A percentile compares a stretch with the other conserved stretches of the same genome.
Evolutionary conservation across 2,888 invertebrate genomes (phyloP).

Genomic region (Fragum sueziense): DNA sequence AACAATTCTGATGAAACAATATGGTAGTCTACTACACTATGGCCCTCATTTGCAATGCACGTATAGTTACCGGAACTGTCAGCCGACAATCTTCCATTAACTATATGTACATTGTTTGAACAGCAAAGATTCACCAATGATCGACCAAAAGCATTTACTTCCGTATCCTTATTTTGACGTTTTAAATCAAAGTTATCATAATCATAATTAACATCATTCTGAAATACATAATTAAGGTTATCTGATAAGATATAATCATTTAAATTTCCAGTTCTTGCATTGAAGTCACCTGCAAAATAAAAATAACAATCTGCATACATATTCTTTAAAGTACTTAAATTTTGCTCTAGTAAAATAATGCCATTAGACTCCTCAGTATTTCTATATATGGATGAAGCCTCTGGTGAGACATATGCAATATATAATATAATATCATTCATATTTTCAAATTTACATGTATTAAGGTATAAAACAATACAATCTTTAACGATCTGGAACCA

Average conservation of each 20-base stretch:
- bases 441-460: too few relatives aligned
- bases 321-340: too few relatives aligned
- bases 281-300: constrained; percentile 12
- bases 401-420: too few relatives aligned
- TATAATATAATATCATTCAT: too few relatives aligned
- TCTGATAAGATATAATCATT: constrained; percentile 6
- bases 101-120: constrained; percentile 3
- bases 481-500: too few relatives aligned
- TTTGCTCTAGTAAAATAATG: too few relatives aligned
- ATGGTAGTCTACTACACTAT: too few relatives aligned
- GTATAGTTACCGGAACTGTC: not conserved
- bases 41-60: too few relatives aligned
- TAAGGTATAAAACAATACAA: too few relatives aligned
- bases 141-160: not conserved
- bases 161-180: not conserved
- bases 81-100: not conserved
- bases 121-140: not conserved
- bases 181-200: not conserved
- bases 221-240: not conserved
- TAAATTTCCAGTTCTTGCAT: constrained; percentile 2
- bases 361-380: too few relatives aligned
- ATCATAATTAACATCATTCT: not conserved
- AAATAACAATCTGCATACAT: constrained; percentile 1
- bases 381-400: too few relatives aligned
- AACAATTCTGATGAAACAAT: constrained; percentile 30